Conservation (phyloP, 2,113 vertebrate genomes). For the Sialia sialis region DNA sequence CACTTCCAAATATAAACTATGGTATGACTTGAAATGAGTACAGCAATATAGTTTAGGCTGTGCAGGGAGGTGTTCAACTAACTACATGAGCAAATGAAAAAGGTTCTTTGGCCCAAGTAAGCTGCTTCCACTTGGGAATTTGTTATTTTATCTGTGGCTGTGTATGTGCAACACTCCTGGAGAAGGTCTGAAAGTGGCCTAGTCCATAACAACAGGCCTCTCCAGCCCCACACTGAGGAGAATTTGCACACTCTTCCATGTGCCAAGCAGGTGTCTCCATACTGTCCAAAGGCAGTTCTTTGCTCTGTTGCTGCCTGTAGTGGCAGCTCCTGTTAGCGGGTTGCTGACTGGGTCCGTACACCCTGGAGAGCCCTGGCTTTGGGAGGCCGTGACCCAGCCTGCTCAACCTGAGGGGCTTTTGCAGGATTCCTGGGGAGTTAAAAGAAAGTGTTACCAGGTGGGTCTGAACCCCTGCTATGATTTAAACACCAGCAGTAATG, state of each 20-base stretch:
- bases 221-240: background rate
- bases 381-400: background rate
- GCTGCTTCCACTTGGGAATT: background rate
- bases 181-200: background rate
- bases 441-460: background rate
- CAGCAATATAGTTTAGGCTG: background rate
- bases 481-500: background rate
- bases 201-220: background rate
- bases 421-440: background rate
- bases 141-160: background rate
- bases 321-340: background rate
- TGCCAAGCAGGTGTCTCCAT: accelerated
- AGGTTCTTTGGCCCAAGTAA: background rate
- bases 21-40: background rate
- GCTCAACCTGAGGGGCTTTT: background rate
- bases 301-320: accelerated
- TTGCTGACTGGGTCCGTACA: background rate
- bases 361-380: background rate
- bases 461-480: background rate
- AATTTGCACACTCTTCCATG: background rate
- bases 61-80: background rate
- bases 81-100: background rate
- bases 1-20: background rate
- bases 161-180: background rate
- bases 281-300: background rate